Percentiles rank a stretch among this genome's conserved stretches.
Evolutionary conservation across 2,113 vertebrate genomes (phyloP).

Genomic region (Acinonyx jubatus): DNA sequence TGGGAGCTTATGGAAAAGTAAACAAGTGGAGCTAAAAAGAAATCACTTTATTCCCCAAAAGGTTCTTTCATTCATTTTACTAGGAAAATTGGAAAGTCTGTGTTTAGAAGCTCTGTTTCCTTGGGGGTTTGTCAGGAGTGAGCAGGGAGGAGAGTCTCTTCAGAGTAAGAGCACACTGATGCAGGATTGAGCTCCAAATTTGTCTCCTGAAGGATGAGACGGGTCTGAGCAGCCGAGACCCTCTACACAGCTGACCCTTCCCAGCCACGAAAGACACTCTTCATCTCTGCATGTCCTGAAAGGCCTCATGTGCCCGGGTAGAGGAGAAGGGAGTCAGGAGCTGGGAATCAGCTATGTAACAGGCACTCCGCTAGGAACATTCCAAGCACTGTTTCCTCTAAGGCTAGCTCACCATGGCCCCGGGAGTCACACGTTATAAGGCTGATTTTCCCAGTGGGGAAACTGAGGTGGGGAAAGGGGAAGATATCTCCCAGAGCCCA

Average conservation of each 20-base stretch:
- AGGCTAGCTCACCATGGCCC: neutral
- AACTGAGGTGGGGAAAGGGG: neutral
- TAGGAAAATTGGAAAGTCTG: slow-evolving; percentile 74
- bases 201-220: neutral
- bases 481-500: neutral
- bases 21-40: slow-evolving; percentile 82
- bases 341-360: neutral
- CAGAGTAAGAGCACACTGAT: neutral
- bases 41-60: slow-evolving; percentile 84
- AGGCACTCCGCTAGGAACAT: neutral
- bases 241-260: neutral
- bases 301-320: neutral
- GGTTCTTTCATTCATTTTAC: slow-evolving; percentile 84
- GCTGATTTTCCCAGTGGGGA: neutral
- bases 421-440: neutral
- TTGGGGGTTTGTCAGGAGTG: neutral
- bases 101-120: slow-evolving; percentile 58
- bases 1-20: slow-evolving; percentile 87
- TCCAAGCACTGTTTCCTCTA: neutral
- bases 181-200: neutral
- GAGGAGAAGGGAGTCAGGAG: neutral
- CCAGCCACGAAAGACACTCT: neutral
- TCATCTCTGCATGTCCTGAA: neutral
- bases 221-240: neutral
- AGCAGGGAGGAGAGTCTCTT: neutral